These are phyloP conservation scores for Megalurothrips usitatus DNA, from an alignment of 2,888 invertebrate species.

Conservation along the genomic window DNA sequence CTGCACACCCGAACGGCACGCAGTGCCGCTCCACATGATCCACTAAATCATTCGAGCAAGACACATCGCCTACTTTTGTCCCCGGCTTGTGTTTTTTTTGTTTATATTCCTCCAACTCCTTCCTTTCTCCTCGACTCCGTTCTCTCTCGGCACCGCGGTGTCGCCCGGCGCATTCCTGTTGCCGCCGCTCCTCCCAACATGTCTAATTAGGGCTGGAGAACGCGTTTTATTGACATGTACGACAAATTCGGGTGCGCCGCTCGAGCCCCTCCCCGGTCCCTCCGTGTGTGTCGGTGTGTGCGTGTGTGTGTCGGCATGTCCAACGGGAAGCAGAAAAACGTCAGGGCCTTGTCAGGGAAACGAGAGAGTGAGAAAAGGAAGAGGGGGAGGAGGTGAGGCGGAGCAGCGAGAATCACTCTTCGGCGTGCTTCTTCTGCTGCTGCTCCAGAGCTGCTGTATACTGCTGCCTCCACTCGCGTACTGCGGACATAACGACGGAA, in stretches of 20 bases:
- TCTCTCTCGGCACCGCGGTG: not conserved
- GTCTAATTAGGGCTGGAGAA: slow-evolving; percentile 22
- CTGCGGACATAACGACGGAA: too few species aligned
- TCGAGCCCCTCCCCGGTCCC: not conserved
- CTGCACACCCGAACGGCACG: not conserved
- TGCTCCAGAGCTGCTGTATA: too few species aligned
- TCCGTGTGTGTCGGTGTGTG: not conserved
- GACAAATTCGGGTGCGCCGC: slow-evolving; percentile 12
- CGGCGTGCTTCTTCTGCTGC: not conserved
- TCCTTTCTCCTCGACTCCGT: not conserved
- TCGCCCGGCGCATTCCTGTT: not conserved
- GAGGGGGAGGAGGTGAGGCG: not conserved
- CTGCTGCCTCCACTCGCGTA: too few species aligned
- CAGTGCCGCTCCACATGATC: not conserved
- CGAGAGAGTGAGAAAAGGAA: not conserved
- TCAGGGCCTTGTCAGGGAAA: not conserved
- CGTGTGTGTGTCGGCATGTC: not conserved
- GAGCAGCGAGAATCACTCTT: slow-evolving; percentile 7
- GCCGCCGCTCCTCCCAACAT: not conserved
- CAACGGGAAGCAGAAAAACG: slow-evolving; percentile 12
- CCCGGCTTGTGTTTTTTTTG: not conserved
- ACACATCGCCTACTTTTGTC: slow-evolving; percentile 1
- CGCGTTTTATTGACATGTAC: slow-evolving; percentile 25
- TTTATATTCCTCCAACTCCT: not conserved
- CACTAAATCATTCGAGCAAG: slow-evolving; percentile 25